Evolutionary conservation across 2,797 vertebrate genomes (phyloP).

Genomic region (Lepus townsendii): DNA sequence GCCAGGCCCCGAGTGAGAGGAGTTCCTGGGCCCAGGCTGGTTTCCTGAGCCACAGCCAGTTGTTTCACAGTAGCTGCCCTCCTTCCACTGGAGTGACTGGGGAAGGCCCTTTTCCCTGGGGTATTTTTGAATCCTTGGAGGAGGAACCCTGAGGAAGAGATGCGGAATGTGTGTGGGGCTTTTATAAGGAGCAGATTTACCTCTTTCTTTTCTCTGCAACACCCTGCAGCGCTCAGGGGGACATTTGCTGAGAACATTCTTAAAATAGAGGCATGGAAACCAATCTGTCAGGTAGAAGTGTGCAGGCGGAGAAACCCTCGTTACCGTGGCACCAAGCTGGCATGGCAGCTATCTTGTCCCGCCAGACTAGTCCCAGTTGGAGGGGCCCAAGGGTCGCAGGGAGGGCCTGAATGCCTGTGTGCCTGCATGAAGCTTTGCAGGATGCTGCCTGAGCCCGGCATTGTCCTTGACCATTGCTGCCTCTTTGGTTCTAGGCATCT

Average conservation of each 20-base stretch:
- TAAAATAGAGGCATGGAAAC: conserved; percentile 85
- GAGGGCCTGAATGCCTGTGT: background rate
- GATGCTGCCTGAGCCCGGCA: background rate
- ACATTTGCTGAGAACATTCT: conserved; percentile 81
- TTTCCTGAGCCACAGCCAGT: background rate
- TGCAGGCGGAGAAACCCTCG: conserved; percentile 75
- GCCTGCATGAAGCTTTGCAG: background rate
- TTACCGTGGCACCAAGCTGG: conserved; percentile 75
- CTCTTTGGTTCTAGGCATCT: conserved; percentile 92
- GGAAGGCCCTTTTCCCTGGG: conserved; percentile 60
- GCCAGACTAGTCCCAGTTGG: background rate
- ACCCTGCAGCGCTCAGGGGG: conserved; percentile 77
- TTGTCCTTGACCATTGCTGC: conserved; percentile 64
- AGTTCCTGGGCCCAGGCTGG: background rate
- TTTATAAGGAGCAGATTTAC: conserved; percentile 69
- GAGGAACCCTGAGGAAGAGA: conserved; percentile 57
- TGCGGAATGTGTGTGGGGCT: conserved; percentile 53
- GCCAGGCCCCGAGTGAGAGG: background rate
- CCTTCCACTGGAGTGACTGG: background rate
- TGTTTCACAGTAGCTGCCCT: background rate
- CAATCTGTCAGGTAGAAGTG: conserved; percentile 84
- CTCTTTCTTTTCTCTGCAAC: conserved; percentile 76
- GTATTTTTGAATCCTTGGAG: conserved; percentile 74
- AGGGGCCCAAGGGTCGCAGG: background rate
- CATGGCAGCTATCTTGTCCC: conserved; percentile 66